Conservation (phyloP, 2,888 invertebrate species). For the Brachypalpus laphriformis region DNA sequence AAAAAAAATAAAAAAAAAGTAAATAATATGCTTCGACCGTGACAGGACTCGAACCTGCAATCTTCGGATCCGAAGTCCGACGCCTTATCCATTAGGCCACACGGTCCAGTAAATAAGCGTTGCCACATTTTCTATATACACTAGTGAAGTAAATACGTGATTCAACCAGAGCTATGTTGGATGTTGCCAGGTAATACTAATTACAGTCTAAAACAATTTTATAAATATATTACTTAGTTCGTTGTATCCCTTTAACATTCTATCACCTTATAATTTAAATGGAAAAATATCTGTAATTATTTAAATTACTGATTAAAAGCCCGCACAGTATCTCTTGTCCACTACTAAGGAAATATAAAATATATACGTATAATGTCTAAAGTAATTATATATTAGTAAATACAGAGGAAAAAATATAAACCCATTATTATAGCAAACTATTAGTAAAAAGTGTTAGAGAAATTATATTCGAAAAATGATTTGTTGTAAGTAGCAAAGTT, state of each 20-base stretch:
- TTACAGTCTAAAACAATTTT: background rate
- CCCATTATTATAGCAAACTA: conserved; percentile 19
- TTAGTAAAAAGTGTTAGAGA: conserved; percentile 18
- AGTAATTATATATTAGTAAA: conserved; percentile 34
- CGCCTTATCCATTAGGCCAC: conserved; percentile 90
- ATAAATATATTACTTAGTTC: no score
- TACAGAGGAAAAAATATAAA: conserved; percentile 37
- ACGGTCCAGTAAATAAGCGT: conserved; percentile 82
- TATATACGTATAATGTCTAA: conserved; percentile 46
- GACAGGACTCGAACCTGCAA: conserved; percentile 89
- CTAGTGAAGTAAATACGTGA: background rate
- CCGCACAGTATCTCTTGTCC: conserved; percentile 76
- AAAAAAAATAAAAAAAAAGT: conserved; percentile 64
- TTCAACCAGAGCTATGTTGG: background rate
- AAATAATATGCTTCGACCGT: conserved; percentile 84
- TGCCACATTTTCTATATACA: background rate
- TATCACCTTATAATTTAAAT: conserved; percentile 6
- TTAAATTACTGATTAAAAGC: conserved; percentile 48
- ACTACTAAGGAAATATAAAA: conserved; percentile 54
- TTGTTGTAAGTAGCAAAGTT: conserved; percentile 9
- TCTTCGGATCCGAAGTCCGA: conserved; percentile 90
- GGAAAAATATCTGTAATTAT: conserved; percentile 15
- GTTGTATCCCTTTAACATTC: background rate
- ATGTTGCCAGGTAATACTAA: conserved; percentile 5
- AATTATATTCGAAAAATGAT: conserved; percentile 36